Conservation (phyloP, 2,113 vertebrate species). For the Mustelus asterias region DNA sequence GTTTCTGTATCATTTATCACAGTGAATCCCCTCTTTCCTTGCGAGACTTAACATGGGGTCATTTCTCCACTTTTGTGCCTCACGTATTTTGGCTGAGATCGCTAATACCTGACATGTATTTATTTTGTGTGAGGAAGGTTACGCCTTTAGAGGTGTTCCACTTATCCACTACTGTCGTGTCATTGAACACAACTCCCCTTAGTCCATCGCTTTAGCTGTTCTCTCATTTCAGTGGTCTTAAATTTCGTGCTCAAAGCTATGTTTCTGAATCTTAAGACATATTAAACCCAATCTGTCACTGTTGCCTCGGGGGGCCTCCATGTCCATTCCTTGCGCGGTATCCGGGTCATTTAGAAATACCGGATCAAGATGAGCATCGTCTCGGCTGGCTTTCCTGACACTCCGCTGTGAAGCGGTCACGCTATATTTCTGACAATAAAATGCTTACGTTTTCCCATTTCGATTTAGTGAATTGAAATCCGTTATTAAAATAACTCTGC, state of each 20-base stretch:
- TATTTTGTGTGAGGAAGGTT: neutral
- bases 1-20: neutral
- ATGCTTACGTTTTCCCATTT: neutral
- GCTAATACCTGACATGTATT: neutral
- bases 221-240: neutral
- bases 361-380: neutral
- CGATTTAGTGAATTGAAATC: neutral
- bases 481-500: neutral
- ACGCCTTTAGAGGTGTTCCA: neutral
- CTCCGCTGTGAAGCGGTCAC: neutral
- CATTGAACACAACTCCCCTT: neutral
- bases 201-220: neutral
- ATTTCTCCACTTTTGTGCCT: neutral
- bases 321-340: neutral
- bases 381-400: neutral
- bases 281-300: neutral
- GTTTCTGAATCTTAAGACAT: neutral
- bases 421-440: neutral
- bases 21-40: neutral
- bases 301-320: neutral
- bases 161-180: neutral
- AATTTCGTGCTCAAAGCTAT: neutral
- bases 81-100: neutral
- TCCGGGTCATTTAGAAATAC: neutral
- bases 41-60: neutral